Percentiles rank a stretch among this genome's conserved stretches.
Conservation (phyloP, 2,888 invertebrate genomes). For the Diplazon laetatorius region DNA sequence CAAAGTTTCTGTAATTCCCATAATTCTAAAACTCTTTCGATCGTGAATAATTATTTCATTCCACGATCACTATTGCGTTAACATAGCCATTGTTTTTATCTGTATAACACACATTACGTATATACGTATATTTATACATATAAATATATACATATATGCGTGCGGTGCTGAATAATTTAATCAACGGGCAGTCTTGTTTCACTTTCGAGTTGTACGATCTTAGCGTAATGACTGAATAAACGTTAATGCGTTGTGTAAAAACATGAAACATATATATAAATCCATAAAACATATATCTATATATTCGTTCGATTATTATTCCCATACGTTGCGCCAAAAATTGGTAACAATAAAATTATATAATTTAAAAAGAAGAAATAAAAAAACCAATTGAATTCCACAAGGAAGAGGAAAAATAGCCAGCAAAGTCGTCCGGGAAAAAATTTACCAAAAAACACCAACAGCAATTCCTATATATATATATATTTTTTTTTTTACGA, state of each 20-base stretch:
- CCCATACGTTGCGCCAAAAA: neutral
- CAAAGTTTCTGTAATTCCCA: too few species aligned
- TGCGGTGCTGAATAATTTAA: constrained; percentile 55
- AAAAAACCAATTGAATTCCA: too few species aligned
- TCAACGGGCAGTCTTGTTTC: constrained; percentile 65
- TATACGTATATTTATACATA: too few species aligned
- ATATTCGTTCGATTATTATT: constrained; percentile 25
- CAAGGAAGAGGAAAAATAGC: constrained; percentile 18
- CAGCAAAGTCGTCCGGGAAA: constrained; percentile 32
- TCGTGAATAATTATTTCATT: neutral
- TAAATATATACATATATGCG: too few species aligned
- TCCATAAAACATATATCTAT: constrained; percentile 56
- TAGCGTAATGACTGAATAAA: constrained; percentile 45
- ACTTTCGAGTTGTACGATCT: constrained; percentile 67
- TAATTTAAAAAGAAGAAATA: neutral
- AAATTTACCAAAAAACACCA: constrained; percentile 52
- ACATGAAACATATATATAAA: too few species aligned
- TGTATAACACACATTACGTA: constrained; percentile 16
- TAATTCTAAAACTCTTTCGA: constrained; percentile 7
- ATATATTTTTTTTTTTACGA: constrained; percentile 61
- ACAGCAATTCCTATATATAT: constrained; percentile 24
- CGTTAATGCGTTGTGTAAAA: constrained; percentile 51
- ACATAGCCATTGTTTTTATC: constrained; percentile 26
- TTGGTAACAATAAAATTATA: constrained; percentile 5
- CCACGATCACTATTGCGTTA: constrained; percentile 9